Evolutionary conservation across 1,140 invertebrate species (phyloP).

Genomic region (Tetramorium alpestre): DNA sequence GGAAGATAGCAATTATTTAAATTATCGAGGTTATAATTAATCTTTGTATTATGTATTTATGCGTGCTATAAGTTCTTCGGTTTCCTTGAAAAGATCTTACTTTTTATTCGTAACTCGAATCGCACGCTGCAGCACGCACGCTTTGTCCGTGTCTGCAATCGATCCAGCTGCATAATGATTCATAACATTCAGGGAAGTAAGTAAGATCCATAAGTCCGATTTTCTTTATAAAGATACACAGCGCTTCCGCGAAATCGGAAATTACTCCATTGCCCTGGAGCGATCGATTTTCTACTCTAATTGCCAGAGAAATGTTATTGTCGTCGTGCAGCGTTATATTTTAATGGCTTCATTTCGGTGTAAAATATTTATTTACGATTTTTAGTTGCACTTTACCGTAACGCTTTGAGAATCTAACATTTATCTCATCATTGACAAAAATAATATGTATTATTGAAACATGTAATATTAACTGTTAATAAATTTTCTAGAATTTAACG

Average conservation of each 20-base stretch:
- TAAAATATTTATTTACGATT: neutral
- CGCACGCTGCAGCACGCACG: neutral
- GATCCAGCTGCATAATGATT: slow-evolving; percentile 42
- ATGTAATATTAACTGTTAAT: neutral
- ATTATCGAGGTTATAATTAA: neutral
- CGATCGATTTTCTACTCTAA: slow-evolving; percentile 30
- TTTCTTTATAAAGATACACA: neutral
- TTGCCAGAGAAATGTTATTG: slow-evolving; percentile 13
- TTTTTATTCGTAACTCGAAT: neutral
- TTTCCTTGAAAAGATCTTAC: neutral
- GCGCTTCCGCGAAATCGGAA: neutral
- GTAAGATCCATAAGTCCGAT: neutral
- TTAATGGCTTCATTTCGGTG: neutral
- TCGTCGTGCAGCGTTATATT: neutral
- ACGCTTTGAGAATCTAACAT: too few relatives aligned
- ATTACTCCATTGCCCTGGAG: neutral
- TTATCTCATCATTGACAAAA: neutral
- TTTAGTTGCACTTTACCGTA: too few relatives aligned
- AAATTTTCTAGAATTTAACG: neutral
- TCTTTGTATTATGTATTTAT: neutral
- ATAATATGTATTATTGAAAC: neutral
- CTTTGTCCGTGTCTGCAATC: slow-evolving; percentile 9
- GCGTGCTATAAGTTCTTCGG: too few relatives aligned
- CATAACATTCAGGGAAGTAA: slow-evolving; percentile 11
- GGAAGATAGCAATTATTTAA: neutral